Base-by-base conservation (phyloP, 2,113 vertebrate genomes). In the Bambusicola thoracicus region DNA sequence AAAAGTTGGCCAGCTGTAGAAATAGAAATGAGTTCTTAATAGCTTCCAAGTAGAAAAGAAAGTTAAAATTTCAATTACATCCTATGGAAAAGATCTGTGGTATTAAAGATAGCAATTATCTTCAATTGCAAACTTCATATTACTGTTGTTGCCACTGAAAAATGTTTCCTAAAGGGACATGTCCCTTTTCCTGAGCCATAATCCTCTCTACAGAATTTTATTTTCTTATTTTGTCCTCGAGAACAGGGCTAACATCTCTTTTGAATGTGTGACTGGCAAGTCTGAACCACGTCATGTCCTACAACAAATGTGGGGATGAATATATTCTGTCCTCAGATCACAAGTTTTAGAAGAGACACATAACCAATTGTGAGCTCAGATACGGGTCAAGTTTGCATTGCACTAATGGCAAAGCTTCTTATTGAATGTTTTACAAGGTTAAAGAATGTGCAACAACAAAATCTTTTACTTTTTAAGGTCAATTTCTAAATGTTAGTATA, bases 211-310 rank as follows among this genome's bases (percentile, higher is more conserved):
- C 15, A 72, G 43, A 86, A 78, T 78, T 83, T 68, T 56, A 30
- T 74, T 81, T 94, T 48, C n/a, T 86, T 32, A 5, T 75, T 84
- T 75, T 84, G 51, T 92, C 62, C 88, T 94, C 88, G 59, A 83
- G 36, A 88, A 77, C 10, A 67, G 10, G 20, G 5, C 25, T 34
- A 4, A 22, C 67, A 48, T 43, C 19, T 43, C 19, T 13, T 49
- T 90, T 74, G 43, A 56, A 3, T 40, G 22, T 75, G 10, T 92
- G 86, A 81, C 2, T 88, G 80, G 46, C 73, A 78, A 72, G 15
- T 43, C 29, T 86, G 51, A 92, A 51, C 6, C 6, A 55, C 72
- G 25, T 65, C 19, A 21, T 76, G 48, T 61, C 11, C 65, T 86
- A 27, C 19, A 43, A 16, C 34, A 72, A 63, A 56, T 19, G 3